A percentile compares a stretch with the other conserved stretches of the same genome.
Evolutionary conservation across 1,140 invertebrate genomes (phyloP).

Genomic region (Aphaenogaster rudis): DNA sequence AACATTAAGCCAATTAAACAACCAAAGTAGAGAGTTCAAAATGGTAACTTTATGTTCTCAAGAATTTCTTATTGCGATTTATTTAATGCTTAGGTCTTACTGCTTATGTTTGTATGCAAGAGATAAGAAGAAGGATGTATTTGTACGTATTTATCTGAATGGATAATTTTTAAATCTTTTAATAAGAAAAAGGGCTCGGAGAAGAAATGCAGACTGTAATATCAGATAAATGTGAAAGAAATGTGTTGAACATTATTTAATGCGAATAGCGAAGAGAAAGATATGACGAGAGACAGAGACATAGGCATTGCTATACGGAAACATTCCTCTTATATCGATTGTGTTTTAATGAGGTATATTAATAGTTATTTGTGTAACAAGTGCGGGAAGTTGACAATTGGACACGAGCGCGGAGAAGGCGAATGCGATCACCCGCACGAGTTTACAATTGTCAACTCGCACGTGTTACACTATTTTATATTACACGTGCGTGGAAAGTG

Average conservation of each 20-base stretch:
- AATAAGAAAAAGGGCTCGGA: conserved; percentile 36
- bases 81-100: not conserved
- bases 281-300: conserved; percentile 5
- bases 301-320: conserved; percentile 32
- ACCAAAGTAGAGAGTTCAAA: not conserved
- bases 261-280: conserved; percentile 22
- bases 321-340: conserved; percentile 70
- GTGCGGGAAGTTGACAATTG: no score
- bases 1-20: not conserved
- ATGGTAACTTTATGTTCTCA: not conserved
- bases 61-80: not conserved
- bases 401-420: no score
- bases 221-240: conserved; percentile 23
- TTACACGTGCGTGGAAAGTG: no score
- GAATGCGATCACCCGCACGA: no score
- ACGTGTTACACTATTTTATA: no score
- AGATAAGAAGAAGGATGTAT: no score
- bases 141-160: conserved; percentile 54
- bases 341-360: conserved; percentile 64
- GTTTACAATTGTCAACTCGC: no score
- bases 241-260: conserved; percentile 24
- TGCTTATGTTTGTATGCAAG: not conserved
- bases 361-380: no score
- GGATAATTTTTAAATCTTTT: conserved; percentile 68
- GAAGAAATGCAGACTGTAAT: not conserved